These are phyloP conservation scores for Burhinus bistriatus DNA, from an alignment of 2,113 vertebrate species.

Conservation along the genomic window DNA sequence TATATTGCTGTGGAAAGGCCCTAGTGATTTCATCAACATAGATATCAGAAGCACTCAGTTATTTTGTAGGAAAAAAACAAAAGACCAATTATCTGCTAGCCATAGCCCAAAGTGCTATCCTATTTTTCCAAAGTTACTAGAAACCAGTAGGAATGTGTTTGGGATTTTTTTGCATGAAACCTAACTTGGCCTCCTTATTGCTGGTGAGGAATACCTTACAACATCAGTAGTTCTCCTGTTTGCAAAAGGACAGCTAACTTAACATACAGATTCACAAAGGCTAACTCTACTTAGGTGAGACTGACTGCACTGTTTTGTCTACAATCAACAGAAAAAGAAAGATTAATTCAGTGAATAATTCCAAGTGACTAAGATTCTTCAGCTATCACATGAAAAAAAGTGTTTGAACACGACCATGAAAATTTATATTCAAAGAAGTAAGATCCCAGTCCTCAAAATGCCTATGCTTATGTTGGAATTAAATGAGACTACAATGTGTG, in stretches of 20 bases:
- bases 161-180: background rate
- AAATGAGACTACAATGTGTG: background rate
- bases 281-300: background rate
- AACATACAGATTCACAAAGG: background rate
- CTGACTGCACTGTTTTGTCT: background rate
- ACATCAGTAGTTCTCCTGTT: background rate
- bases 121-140: background rate
- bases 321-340: background rate
- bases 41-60: background rate
- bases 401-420: background rate
- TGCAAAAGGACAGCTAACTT: background rate
- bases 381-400: background rate
- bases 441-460: background rate
- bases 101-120: background rate
- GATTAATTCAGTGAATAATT: background rate
- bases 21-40: background rate
- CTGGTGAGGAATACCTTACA: background rate
- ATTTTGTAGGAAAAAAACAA: background rate
- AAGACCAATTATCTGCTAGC: background rate
- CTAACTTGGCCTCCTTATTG: background rate
- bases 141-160: background rate
- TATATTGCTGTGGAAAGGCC: background rate
- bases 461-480: background rate
- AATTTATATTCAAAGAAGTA: background rate
- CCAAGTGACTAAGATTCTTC: background rate